Evolutionary conservation across 2,797 vertebrate genomes (phyloP), one percentile per base, ranked within the genome.

Genomic region (Poeciliopsis paucimaculata): DNA sequence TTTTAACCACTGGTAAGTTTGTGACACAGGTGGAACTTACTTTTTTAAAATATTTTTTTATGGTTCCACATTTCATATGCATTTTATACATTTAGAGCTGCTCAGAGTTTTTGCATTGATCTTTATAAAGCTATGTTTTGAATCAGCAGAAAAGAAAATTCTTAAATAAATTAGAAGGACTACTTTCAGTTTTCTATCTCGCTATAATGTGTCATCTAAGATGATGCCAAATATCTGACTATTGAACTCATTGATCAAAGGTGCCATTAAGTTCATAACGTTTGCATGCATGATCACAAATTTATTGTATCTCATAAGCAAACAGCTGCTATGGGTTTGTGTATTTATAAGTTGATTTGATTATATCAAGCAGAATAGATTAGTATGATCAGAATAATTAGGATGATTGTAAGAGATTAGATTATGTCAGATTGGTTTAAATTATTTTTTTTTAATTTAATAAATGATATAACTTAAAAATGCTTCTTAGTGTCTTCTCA

Each of bases 111-210:
- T 57, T 18, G 64, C 46, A 72, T 66, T 84, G 7, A 64, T 82
- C 4, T 71, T 71, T 86, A n/a, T 87, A 77, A 79, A 79, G 70
- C 11, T 34, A 41, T 68, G 18, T 60, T 70, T 43, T 51, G 18
- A 39, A 74, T 78, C 13, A 68, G 45, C 31, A 2, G 8, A 9
- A 77, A 13, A 13, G 18, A 62, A 76, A 75, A 88, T 86, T 46
- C 11, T 49, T 8, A 87, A 93, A 92, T 89, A 88, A 91, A 91
- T 72, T 6, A 7, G 75, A 84, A 16, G 84, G 2, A 77, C 75
- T 0, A 9, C 78, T 82, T 78, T 75, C 36, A 60, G 4, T 12
- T 0, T 0, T 76, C 43, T 80, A 7, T 79, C 5, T 74, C 66
- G 18, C 5, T 31, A 82, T 80, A 47, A 53, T 78, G 77, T 70